Evolutionary conservation across 2,888 invertebrate genomes (phyloP), one percentile per base, ranked within the genome.

Genomic region (Litoditis marina): DNA sequence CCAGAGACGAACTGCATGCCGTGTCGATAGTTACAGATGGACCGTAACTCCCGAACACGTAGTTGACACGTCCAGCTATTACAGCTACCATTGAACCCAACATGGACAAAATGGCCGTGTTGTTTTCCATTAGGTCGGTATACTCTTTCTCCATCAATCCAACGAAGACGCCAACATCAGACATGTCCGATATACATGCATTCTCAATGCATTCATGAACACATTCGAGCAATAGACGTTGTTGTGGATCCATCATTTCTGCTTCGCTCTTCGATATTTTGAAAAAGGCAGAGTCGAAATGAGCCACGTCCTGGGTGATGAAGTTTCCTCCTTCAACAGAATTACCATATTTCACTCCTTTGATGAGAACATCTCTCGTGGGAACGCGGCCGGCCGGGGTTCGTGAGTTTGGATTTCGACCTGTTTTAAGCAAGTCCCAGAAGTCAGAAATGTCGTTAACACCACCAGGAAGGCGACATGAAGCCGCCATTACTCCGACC

Each of bases 1-100:
- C 89, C 83, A 94, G 86, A 69, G 92, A 92, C 78, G 94, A 94
- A 0, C 94, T 94, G 84, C 96, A 96, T 6, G 95, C 96, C 1
- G 95, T 95, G 85, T 96, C 96, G 50, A 95, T 85, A 32, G 93
- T 90, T 84, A 90, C 93, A 83, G 94, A 94, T 2, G 95, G 95
- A 60, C 73, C 76, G 42, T 72, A 64, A 19, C 68, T 66, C 5
- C 72, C 74, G 34, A 76, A 71, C 25, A 74, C 70, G 50, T 76
- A 73, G 39, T 72, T 78, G 8, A 80, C 54, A 36, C 80, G 60
- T 19, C 81, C 81, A n/a, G 75, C 66, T 16, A 78, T 67, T 2
- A 78, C 73, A 47, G 70, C 63, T 16, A 66, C 68, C 66, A 74
- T 71, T 5, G 71, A 71, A 31, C 78, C 76, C 25, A 78, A 61